Evolutionary conservation across 2,113 vertebrate genomes (phyloP).

Genomic region (Motacilla alba): DNA sequence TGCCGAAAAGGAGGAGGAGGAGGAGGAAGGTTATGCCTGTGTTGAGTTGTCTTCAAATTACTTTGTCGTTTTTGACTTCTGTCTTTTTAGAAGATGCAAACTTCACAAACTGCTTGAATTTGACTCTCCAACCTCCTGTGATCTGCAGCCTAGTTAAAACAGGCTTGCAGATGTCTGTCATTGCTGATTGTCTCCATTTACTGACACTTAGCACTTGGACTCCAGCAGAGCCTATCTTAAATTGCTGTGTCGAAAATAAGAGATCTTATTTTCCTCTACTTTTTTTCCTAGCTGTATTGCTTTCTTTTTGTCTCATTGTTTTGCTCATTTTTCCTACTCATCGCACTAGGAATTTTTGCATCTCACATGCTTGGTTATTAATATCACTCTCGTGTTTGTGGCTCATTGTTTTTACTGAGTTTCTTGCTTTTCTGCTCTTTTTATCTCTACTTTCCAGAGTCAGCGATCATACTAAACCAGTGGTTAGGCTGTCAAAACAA

Average conservation of each 20-base stretch:
- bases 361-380: not conserved
- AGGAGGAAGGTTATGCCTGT: not conserved
- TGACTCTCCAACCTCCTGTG: not conserved
- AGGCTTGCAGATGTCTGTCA: not conserved
- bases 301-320: not conserved
- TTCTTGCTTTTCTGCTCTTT: not conserved
- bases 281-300: not conserved
- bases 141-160: not conserved
- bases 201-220: not conserved
- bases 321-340: not conserved
- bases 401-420: not conserved
- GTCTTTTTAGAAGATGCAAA: not conserved
- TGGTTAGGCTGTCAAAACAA: not conserved
- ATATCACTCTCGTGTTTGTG: not conserved
- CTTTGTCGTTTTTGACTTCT: conserved; percentile 8
- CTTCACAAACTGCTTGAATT: not conserved
- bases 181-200: not conserved
- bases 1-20: not conserved
- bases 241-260: not conserved
- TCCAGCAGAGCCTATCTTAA: not conserved
- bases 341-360: not conserved
- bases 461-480: not conserved
- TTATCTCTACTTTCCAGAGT: not conserved
- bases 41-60: not conserved
- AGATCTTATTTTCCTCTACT: not conserved